phyloP scores from a whole-genome alignment of 2,888 invertebrate genomes.

The Junonia oenone region DNA sequence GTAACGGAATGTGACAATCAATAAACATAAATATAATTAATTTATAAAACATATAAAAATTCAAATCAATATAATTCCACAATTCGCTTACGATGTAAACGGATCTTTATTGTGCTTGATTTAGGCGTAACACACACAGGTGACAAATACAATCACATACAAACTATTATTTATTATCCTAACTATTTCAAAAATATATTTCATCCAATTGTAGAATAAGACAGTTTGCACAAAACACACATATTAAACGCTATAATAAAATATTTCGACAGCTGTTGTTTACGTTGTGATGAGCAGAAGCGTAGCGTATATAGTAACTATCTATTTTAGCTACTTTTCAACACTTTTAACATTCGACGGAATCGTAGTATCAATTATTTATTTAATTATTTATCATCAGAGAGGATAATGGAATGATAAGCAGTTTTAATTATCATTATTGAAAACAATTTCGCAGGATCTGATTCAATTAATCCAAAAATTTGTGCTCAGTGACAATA shows the following conservation, averaged over 20 bases:
- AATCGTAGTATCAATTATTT: slow-evolving; percentile 31
- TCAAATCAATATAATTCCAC: neutral
- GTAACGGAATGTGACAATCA: neutral
- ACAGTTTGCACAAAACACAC: slow-evolving; percentile 44
- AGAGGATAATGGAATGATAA: slow-evolving; percentile 18
- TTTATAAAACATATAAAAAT: neutral
- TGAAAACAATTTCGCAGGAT: slow-evolving; percentile 24
- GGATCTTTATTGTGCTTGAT: slow-evolving; percentile 21
- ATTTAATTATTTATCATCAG: slow-evolving; percentile 15
- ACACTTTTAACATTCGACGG: slow-evolving; percentile 35
- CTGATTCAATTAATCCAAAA: slow-evolving; percentile 11
- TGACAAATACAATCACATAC: slow-evolving; percentile 35
- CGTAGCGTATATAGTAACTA: slow-evolving; percentile 31
- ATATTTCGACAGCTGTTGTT: slow-evolving; percentile 38
- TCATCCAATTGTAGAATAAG: slow-evolving; percentile 36
- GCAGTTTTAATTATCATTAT: slow-evolving; percentile 15
- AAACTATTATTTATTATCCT: slow-evolving; percentile 50
- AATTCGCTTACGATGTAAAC: slow-evolving; percentile 1
- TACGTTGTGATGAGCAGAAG: slow-evolving; percentile 34
- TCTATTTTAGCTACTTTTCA: slow-evolving; percentile 27
- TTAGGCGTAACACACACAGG: slow-evolving; percentile 25
- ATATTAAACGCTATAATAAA: slow-evolving; percentile 38
- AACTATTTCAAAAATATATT: slow-evolving; percentile 64
- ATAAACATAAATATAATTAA: neutral
- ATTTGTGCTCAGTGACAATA: neutral